Percentiles rank a stretch among this genome's conserved stretches.
Conservation (phyloP, 2,797 vertebrate genomes). For the Gambusia yucatana region DNA sequence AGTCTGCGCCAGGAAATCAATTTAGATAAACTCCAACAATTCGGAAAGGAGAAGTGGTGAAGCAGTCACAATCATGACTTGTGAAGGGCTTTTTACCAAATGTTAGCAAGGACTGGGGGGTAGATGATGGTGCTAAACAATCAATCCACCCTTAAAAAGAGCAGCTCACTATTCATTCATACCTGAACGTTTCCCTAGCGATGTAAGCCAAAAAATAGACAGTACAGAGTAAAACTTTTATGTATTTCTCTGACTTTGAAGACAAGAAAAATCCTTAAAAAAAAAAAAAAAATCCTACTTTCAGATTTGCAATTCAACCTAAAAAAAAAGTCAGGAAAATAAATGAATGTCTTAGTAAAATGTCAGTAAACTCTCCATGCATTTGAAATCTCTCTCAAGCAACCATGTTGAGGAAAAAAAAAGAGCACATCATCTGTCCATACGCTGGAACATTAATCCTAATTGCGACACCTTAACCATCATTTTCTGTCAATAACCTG, state of each 20-base stretch:
- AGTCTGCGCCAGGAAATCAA: neutral
- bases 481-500: constrained; percentile 65
- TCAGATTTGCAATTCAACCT: neutral
- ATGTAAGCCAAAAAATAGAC: neutral
- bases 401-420: constrained; percentile 16
- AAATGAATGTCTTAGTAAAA: constrained; percentile 16
- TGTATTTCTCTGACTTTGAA: neutral
- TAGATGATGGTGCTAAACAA: neutral
- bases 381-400: constrained; percentile 40
- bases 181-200: neutral
- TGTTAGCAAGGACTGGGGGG: neutral
- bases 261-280: neutral
- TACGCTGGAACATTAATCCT: constrained; percentile 53
- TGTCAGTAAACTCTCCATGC: constrained; percentile 25
- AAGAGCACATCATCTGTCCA: constrained; percentile 38
- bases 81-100: neutral
- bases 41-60: neutral
- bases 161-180: neutral
- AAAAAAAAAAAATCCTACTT: neutral
- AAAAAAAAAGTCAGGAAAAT: constrained; percentile 21
- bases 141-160: neutral
- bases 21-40: neutral
- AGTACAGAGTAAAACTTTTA: neutral
- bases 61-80: neutral
- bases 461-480: constrained; percentile 53